Evolutionary conservation across 1,140 invertebrate species (phyloP).

Genomic region (Polypedilum pembai): DNA sequence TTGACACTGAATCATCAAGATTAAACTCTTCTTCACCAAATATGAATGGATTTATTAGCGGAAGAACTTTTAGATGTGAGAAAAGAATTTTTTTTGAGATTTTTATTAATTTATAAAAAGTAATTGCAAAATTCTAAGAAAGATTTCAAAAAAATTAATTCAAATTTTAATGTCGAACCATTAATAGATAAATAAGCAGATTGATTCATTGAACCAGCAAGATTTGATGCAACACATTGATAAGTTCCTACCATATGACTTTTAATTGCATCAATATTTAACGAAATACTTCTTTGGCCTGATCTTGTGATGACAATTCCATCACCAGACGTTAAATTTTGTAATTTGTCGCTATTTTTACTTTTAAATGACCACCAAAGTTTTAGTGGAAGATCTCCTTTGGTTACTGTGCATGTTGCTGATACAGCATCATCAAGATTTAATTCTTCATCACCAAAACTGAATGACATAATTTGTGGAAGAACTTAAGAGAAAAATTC

Average conservation of each 20-base stretch:
- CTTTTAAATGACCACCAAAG: not conserved
- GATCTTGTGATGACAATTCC: slow-evolving; percentile 55
- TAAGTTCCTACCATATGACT: slow-evolving; percentile 66
- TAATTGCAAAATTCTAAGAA: too few relatives aligned
- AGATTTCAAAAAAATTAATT: too few relatives aligned
- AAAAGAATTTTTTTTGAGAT: too few relatives aligned
- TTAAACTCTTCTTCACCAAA: slow-evolving; percentile 72
- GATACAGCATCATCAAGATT: slow-evolving; percentile 53
- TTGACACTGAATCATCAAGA: slow-evolving; percentile 67
- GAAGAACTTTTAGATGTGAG: slow-evolving; percentile 53
- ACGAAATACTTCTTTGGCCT: slow-evolving; percentile 57
- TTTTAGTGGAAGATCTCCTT: slow-evolving; percentile 47
- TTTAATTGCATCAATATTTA: slow-evolving; percentile 60
- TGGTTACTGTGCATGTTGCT: slow-evolving; percentile 47
- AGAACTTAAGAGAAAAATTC: slow-evolving; percentile 41
- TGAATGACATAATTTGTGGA: slow-evolving; percentile 50
- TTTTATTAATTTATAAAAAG: too few relatives aligned
- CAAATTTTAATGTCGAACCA: too few relatives aligned
- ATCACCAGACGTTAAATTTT: slow-evolving; percentile 38
- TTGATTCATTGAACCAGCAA: slow-evolving; percentile 53
- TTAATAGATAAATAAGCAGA: slow-evolving; percentile 51
- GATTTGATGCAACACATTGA: slow-evolving; percentile 60
- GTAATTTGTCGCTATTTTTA: not conserved
- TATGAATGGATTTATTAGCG: slow-evolving; percentile 68
- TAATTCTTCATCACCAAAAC: slow-evolving; percentile 49